Percentiles rank a stretch among this genome's conserved stretches.
These are phyloP conservation scores for Fissipunctia ypsillon DNA, from an alignment of 2,888 invertebrate species.

Conservation along the genomic window DNA sequence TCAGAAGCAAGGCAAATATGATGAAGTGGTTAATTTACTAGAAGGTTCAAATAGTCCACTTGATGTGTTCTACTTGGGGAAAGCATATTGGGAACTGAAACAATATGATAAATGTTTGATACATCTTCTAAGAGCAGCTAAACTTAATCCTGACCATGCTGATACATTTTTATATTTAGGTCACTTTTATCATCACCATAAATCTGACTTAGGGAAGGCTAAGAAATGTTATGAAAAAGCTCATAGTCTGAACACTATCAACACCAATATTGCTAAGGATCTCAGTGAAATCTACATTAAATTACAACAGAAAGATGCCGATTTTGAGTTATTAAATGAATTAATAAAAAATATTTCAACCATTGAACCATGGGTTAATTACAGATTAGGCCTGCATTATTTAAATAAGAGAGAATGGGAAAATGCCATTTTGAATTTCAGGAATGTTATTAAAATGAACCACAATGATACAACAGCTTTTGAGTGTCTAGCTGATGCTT, in stretches of 20 bases:
- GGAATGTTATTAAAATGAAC: slow-evolving; percentile 93
- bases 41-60: slow-evolving; percentile 85
- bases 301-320: slow-evolving; percentile 92
- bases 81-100: slow-evolving; percentile 90
- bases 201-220: slow-evolving; percentile 93
- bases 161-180: slow-evolving; percentile 94
- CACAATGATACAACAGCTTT: slow-evolving; percentile 94
- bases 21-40: slow-evolving; percentile 90
- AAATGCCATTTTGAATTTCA: slow-evolving; percentile 94
- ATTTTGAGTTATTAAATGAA: slow-evolving; percentile 91
- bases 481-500: slow-evolving; percentile 97
- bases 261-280: slow-evolving; percentile 92
- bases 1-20: slow-evolving; percentile 86
- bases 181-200: slow-evolving; percentile 92
- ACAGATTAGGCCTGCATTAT: slow-evolving; percentile 95
- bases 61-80: slow-evolving; percentile 91
- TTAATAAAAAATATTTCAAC: slow-evolving; percentile 83
- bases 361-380: slow-evolving; percentile 94
- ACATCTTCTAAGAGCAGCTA: slow-evolving; percentile 92
- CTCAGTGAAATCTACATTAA: slow-evolving; percentile 94
- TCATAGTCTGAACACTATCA: slow-evolving; percentile 92
- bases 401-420: slow-evolving; percentile 93
- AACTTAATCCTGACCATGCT: slow-evolving; percentile 93
- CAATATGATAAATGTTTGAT: slow-evolving; percentile 91
- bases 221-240: slow-evolving; percentile 96